A percentile compares a stretch with the other conserved stretches of the same genome.
phyloP scores from a whole-genome alignment of 1,140 invertebrate species.

The Drosophila pectinifera region DNA sequence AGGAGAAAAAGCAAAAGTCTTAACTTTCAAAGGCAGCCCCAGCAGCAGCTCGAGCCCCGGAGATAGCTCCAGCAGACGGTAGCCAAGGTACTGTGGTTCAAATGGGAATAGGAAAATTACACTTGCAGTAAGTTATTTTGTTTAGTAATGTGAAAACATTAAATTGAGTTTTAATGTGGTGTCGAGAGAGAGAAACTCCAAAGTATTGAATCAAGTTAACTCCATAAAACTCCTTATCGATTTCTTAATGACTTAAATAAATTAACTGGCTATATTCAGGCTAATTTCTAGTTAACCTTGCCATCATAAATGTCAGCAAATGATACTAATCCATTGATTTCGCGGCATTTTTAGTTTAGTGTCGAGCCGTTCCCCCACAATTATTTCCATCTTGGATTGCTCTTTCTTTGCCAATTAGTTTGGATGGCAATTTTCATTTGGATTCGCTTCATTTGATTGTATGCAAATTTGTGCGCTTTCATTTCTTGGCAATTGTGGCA shows the following conservation, averaged over 20 bases:
- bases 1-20: conserved; percentile 74
- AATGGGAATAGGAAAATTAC: neutral
- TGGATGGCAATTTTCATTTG: conserved; percentile 35
- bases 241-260: too few relatives aligned
- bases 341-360: neutral
- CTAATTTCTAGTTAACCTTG: neutral
- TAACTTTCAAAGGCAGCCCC: conserved; percentile 66
- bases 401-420: conserved; percentile 33
- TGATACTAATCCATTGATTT: neutral
- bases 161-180: neutral
- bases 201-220: too few relatives aligned
- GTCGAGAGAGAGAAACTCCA: neutral
- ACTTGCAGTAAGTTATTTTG: too few relatives aligned
- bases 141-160: neutral
- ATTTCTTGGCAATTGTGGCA: conserved; percentile 8
- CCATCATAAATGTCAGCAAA: neutral
- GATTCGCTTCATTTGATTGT: conserved; percentile 29
- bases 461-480: conserved; percentile 51
- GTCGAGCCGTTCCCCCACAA: neutral
- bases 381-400: conserved; percentile 13
- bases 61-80: conserved; percentile 54
- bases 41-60: neutral
- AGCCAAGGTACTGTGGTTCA: conserved; percentile 54
- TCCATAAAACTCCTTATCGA: too few relatives aligned
- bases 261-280: too few relatives aligned